Base-by-base conservation (phyloP, 1,140 invertebrate genomes). In the Philopotamus ludificatus region DNA sequence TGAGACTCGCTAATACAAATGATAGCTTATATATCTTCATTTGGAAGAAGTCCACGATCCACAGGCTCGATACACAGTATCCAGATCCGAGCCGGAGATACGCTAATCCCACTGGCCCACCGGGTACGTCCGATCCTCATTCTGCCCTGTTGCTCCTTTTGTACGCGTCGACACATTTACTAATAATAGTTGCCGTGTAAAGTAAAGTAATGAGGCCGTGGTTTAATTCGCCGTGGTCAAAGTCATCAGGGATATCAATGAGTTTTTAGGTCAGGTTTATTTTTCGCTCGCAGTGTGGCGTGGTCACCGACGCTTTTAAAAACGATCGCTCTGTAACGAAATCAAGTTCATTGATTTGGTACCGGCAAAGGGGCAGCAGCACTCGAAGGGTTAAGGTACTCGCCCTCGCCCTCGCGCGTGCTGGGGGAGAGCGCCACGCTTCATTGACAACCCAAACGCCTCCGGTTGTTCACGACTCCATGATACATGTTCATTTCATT, bases 321-420 rank as follows among this genome's bases (percentile, higher is more conserved):
- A 47, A 47, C 28, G 28, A 34, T 34, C 4, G 42, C 10, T 15
- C 16, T 28, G 45, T 54, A 65, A 65, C 51, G 44, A 49, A 65
- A 65, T 65, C 51, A 58, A 65, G 63, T 65, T 65, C 63, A 65
- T 65, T 65, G 63, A 65, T 65, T 65, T 65, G 34, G 53, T n/a
- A 18, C 51, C 22, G 15, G 44, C 3, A 60, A 60, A 65, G 47
- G 60, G 60, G 60, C 23, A 42, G 57, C n/a, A 60, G n/a, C 28
- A 34, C 28, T 34, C 28, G 15, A 15, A 15, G 44, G 18, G 44
- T 7, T 12, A 34, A 12, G n/a, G n/a, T n/a, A 34, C 4, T 47
- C 18, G 44, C 4, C 18, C 3, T 16, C 15, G 22, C 53, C 53
- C 22, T 28, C 15, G 23, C 34, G n/a, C n/a, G 20, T 15, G 53